Evolutionary conservation across 2,113 vertebrate genomes (phyloP).

Genomic region (Pseudonaja textilis): DNA sequence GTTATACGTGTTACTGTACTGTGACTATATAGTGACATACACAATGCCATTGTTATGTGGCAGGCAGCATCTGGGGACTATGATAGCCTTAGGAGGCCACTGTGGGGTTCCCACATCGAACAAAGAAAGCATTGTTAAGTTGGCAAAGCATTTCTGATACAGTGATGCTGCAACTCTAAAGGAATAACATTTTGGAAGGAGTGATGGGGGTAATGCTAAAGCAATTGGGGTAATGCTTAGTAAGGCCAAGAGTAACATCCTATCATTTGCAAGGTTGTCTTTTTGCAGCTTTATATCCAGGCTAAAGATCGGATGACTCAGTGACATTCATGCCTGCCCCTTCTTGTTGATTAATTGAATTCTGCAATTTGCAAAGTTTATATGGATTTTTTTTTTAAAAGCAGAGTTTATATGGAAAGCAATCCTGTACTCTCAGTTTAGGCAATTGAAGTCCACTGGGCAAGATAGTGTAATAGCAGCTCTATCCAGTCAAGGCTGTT

Average conservation of each 20-base stretch:
- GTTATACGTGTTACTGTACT: neutral
- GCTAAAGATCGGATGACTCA: neutral
- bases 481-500: neutral
- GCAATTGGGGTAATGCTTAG: neutral
- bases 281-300: neutral
- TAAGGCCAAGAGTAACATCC: slow-evolving; percentile 26
- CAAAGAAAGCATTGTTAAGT: slow-evolving; percentile 39
- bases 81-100: slow-evolving; percentile 41
- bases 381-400: neutral
- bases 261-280: slow-evolving; percentile 17
- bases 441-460: neutral
- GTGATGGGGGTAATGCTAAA: neutral
- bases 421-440: neutral
- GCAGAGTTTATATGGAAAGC: neutral
- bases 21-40: slow-evolving; percentile 4
- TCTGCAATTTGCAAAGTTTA: neutral
- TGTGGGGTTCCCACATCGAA: slow-evolving; percentile 32
- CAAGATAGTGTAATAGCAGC: neutral
- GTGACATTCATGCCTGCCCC: neutral
- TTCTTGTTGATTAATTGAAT: neutral
- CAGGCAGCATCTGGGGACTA: slow-evolving; percentile 34
- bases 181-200: neutral
- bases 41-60: slow-evolving; percentile 26
- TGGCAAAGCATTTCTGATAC: slow-evolving; percentile 15
- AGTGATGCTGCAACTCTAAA: neutral